Base-by-base conservation (phyloP, 2,797 vertebrate genomes). In the Euthynnus affinis region DNA sequence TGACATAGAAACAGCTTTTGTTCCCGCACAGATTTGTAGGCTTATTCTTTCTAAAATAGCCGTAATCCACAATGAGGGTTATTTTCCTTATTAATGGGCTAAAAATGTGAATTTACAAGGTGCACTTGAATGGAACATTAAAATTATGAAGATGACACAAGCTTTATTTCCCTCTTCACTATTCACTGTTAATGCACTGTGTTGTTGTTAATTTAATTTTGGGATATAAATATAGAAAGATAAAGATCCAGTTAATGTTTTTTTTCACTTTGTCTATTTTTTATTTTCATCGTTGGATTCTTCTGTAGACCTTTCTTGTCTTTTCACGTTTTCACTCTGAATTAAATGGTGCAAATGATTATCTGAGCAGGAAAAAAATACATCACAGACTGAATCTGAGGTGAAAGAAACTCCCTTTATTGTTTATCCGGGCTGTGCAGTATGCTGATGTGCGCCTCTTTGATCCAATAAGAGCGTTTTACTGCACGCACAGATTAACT, bases 381-480 rank as follows among this genome's bases (percentile, higher is more conserved):
- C 1, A n/a, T 12, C 40, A 55, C 6, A 32, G 32, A 40, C 42
- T 65, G 59, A 25, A 51, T 68, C 22, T 56, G 37, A 13, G 8
- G 20, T 17, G 10, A 66, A 34, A 56, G 2, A 49, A 49, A 49
- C 6, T 15, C 25, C 29, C 62, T n/a, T 56, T 56, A 9, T 52
- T 61, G 22, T 59, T 25, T 29, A 44, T 57, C 49, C n/a, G 37
- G 20, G 22, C 6, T 70, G 7, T 34, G 18, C 25, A 34, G 65
- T 53, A 25, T 44, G 29, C 59, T 40, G 27, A 60, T 71, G 40
- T 46, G 46, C 6, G 18, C 23, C 49, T 51, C 60, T 79, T 42
- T 68, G 46, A 83, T 73, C 61, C 66, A 78, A 48, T 61, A 78
- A 78, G 44, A 75, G 51, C 12, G 6, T 52, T 71, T 81, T 46